phyloP scores from a whole-genome alignment of 2,888 invertebrate genomes.

The Hyalella azteca region DNA sequence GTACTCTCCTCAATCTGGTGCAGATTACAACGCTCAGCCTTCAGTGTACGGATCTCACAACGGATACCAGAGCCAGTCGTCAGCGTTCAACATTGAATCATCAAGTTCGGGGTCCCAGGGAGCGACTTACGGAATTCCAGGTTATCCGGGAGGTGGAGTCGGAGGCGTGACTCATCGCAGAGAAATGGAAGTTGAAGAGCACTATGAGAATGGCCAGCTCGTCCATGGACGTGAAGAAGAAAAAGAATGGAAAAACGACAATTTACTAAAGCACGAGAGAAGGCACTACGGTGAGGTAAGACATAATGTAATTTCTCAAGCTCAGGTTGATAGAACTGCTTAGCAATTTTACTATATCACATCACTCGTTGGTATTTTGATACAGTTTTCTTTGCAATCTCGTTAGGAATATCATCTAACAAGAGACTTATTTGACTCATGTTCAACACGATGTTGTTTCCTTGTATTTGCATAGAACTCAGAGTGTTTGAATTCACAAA shows the following conservation, averaged over 20 bases:
- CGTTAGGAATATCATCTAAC: too few relatives aligned
- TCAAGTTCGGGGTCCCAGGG: not conserved
- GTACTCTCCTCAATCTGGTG: not conserved
- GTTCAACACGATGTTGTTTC: too few relatives aligned
- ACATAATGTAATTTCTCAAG: too few relatives aligned
- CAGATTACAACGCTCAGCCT: not conserved
- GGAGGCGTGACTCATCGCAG: slow-evolving; percentile 38
- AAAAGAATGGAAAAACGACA: slow-evolving; percentile 41
- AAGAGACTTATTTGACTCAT: too few relatives aligned
- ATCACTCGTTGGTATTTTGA: too few relatives aligned
- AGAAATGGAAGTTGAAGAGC: slow-evolving; percentile 50
- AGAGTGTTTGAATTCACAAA: too few relatives aligned
- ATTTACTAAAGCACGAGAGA: slow-evolving; percentile 25
- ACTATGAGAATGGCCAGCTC: slow-evolving; percentile 52
- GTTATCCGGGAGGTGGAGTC: slow-evolving; percentile 1
- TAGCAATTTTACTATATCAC: too few relatives aligned
- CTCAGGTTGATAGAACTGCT: too few relatives aligned
- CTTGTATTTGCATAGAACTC: too few relatives aligned
- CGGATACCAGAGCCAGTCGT: not conserved
- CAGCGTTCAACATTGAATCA: not conserved
- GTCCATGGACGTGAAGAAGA: slow-evolving; percentile 45
- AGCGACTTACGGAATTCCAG: not conserved
- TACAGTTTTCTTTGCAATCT: too few relatives aligned
- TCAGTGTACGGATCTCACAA: not conserved
- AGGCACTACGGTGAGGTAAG: slow-evolving; percentile 44